Percentiles rank a stretch among this genome's conserved stretches.
phyloP scores from a whole-genome alignment of 2,113 vertebrate genomes.

The Eulemur rufifrons region DNA sequence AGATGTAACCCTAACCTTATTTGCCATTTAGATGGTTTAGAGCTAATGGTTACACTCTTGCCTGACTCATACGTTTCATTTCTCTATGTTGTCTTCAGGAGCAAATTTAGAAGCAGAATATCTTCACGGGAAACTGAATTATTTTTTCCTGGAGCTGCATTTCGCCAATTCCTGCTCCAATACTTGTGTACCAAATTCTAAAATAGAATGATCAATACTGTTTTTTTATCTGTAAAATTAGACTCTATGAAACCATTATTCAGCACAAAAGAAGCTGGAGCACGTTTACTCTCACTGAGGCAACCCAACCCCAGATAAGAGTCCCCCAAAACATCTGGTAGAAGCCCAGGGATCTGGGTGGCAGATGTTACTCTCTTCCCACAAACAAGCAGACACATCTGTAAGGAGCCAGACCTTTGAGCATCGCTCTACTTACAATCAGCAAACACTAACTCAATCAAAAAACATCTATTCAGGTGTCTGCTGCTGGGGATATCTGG shows the following conservation, averaged over 20 bases:
- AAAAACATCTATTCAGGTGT: background rate
- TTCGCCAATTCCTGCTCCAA: conserved; percentile 43
- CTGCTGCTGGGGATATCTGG: background rate
- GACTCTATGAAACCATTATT: conserved; percentile 54
- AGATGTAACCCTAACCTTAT: background rate
- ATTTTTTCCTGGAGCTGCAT: conserved; percentile 54
- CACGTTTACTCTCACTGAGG: conserved; percentile 35
- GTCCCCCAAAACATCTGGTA: background rate
- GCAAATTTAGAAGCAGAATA: conserved; percentile 32
- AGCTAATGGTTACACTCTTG: background rate
- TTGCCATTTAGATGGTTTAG: conserved; percentile 24
- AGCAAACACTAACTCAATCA: background rate
- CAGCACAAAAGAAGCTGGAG: conserved; percentile 59
- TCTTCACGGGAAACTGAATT: background rate
- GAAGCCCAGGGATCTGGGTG: background rate
- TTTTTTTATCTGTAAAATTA: conserved; percentile 71
- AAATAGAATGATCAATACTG: conserved; percentile 77
- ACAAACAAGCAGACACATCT: background rate
- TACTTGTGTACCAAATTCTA: conserved; percentile 63
- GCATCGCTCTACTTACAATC: background rate
- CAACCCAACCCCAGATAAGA: background rate
- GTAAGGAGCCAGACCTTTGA: background rate
- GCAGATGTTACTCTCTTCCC: background rate
- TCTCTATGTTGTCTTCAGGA: conserved; percentile 35
- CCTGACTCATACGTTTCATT: conserved; percentile 43